Base-by-base conservation (phyloP, 2,888 invertebrate genomes). In the Bellardia bayeri region DNA sequence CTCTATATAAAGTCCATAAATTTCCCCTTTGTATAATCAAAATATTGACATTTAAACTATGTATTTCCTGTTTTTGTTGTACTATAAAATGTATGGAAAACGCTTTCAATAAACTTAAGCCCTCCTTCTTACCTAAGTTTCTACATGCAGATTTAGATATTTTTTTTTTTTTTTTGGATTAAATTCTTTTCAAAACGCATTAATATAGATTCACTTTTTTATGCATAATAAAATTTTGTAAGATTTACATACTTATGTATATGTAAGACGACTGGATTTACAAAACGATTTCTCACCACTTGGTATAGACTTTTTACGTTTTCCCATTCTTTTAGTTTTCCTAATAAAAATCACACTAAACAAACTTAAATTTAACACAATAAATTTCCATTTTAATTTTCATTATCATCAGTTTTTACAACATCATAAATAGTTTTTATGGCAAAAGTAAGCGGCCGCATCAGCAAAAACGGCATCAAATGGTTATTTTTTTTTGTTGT, bases 391-490 rank as follows among this genome's bases (percentile, higher is more conserved):
- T 37, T 45, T 58, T 49, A 82, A 56, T 78, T 84, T 87, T 87
- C 87, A 84, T 81, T 84, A 84, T 76, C 87, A 84, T 76, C 49
- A 81, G 56, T 51, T 69, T 83, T 82, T 76, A 75, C 69, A 69
- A 63, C 58, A 75, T 83, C 83, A 68, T 87, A 82, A 82, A 84
- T 81, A 76, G n/a, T 84, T 79, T 37, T 33, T 56, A 33, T 14
- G 66, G n/a, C 51, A 23, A 76, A 7, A 40, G 30, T 3, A 51
- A 64, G 37, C 51, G 49, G 33, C 33, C 11, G 16, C 64, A 42
- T 37, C 11, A 6, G 54, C 42, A n/a, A 42, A 51, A 51, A 23
- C 11, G 3, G 58, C 33, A 66, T 45, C 81, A 54, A 16, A 51
- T 42, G n/a, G n/a, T n/a, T n/a, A n/a, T 0, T 33, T 14, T 66